These are phyloP conservation scores for Notospermus geniculatus DNA, from an alignment of 1,140 invertebrate species.

Conservation along the genomic window DNA sequence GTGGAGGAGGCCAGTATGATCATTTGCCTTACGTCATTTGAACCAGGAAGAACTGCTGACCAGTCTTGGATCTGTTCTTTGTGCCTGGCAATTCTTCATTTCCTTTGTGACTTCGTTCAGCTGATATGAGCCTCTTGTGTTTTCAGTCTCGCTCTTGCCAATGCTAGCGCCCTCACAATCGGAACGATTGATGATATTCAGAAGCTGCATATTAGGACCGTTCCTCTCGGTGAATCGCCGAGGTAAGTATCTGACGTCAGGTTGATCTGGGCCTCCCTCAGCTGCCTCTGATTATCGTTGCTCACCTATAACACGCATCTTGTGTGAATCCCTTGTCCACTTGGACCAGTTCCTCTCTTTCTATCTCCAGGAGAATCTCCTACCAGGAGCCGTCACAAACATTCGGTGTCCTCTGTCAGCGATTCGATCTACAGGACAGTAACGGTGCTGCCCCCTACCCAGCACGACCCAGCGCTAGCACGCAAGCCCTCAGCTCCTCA, in stretches of 20 bases:
- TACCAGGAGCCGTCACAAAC: slow-evolving; percentile 93
- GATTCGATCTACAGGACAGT: slow-evolving; percentile 66
- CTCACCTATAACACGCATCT: too few species aligned
- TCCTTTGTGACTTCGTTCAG: not conserved
- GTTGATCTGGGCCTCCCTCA: too few species aligned
- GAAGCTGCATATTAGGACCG: slow-evolving; percentile 93
- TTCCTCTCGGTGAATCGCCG: slow-evolving; percentile 90
- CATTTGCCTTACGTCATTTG: too few species aligned
- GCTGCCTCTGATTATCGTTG: too few species aligned
- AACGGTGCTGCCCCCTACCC: slow-evolving; percentile 49
- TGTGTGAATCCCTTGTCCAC: too few species aligned
- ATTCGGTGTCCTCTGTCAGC: slow-evolving; percentile 89
- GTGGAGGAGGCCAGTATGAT: too few species aligned
- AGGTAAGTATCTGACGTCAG: slow-evolving; percentile 46
- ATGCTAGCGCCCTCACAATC: slow-evolving; percentile 89
- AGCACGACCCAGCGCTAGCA: slow-evolving; percentile 74
- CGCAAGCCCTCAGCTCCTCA: slow-evolving; percentile 65
- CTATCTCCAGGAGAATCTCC: slow-evolving; percentile 68
- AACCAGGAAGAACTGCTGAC: too few species aligned
- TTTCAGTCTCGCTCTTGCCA: slow-evolving; percentile 85
- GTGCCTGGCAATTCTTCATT: slow-evolving; percentile 5
- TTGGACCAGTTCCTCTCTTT: too few species aligned
- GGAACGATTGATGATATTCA: slow-evolving; percentile 99
- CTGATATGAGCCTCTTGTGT: slow-evolving; percentile 4
- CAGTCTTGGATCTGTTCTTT: slow-evolving; percentile 7